Base-by-base conservation (phyloP, 2,797 vertebrate species). In the Sebastes cheni region DNA sequence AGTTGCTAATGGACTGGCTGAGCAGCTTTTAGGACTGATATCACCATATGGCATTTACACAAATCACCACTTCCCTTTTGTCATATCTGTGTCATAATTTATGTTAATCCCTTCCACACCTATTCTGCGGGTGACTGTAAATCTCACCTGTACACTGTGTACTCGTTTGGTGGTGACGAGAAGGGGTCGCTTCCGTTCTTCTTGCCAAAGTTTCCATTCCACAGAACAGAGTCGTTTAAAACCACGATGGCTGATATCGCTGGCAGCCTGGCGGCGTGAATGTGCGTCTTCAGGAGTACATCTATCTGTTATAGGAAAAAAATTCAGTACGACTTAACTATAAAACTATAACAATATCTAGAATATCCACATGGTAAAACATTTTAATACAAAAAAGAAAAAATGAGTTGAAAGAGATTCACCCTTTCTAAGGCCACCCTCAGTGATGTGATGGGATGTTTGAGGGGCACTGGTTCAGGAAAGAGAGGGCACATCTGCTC, bases 121-220 rank as follows among this genome's bases (percentile, higher is more conserved):
- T 68, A 14, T 25, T 72, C 5, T 27, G 64, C 13, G 55, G 11
- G 18, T 29, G 50, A 32, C 8, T 42, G 4, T 62, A 71, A 64
- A 65, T 50, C 74, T 72, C 89, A 99, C 98, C 98, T 97, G 95
- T 98, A 99, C 55, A 97, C 93, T 10, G 97, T 98, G 82, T 97
- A 97, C 36, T 99, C 97, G 0, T 96, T 96, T 46, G 97, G 97
- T 4, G 91, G 61, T 2, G 92, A 69, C 0, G 97, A 99, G 32
- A 87, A 74, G 0, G 96, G 95, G 55, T 98, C 95, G 0, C 96
- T 98, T n/a, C 83, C 83, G 2, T 99, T 99, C 83, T 80, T 97
- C 92, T 83, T 97, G 3, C 98, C 98, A 0, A 98, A 98, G 87
- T 98, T 97, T 66, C 97, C 97, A 0, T 97, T 98, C 98, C 98